Evolutionary conservation across 2,888 invertebrate genomes (phyloP).

Genomic region (Tetropium fuscum): DNA sequence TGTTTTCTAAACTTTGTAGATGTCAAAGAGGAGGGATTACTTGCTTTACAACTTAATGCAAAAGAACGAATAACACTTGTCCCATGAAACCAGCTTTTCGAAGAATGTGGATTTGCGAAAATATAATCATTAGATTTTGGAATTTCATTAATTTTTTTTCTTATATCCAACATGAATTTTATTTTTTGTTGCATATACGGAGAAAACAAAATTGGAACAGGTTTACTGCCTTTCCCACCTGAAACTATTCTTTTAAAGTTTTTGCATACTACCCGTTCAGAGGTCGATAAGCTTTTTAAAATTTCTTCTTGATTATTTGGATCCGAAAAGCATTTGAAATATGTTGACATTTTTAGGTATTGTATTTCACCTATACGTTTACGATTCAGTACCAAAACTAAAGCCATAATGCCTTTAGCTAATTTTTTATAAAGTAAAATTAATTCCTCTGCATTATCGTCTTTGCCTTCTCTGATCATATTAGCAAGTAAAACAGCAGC

Average conservation of each 20-base stretch:
- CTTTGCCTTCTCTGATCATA: neutral
- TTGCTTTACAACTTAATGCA: neutral
- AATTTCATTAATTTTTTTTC: constrained; percentile 8
- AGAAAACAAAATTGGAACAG: constrained; percentile 18
- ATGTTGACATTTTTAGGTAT: constrained; percentile 19
- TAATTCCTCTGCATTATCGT: constrained; percentile 1
- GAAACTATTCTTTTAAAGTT: constrained; percentile 20
- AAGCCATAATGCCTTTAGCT: constrained; percentile 22
- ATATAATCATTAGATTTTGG: constrained; percentile 11
- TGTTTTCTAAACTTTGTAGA: constrained; percentile 16
- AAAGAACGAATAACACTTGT: constrained; percentile 3
- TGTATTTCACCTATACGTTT: constrained; percentile 26
- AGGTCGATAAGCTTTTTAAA: constrained; percentile 14
- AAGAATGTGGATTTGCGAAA: constrained; percentile 10
- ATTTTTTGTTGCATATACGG: constrained; percentile 6
- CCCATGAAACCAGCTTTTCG: constrained; percentile 11
- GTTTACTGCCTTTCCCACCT: constrained; percentile 22
- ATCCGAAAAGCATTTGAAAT: constrained; percentile 6
- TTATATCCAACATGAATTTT: neutral
- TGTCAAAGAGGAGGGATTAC: neutral
- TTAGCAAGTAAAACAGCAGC: neutral
- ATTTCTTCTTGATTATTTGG: constrained; percentile 14
- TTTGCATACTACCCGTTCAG: constrained; percentile 12
- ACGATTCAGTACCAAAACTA: constrained; percentile 22
- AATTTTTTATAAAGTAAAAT: constrained; percentile 10